Evolutionary conservation across 2,888 invertebrate species (phyloP).

Genomic region (Callosobruchus maculatus): DNA sequence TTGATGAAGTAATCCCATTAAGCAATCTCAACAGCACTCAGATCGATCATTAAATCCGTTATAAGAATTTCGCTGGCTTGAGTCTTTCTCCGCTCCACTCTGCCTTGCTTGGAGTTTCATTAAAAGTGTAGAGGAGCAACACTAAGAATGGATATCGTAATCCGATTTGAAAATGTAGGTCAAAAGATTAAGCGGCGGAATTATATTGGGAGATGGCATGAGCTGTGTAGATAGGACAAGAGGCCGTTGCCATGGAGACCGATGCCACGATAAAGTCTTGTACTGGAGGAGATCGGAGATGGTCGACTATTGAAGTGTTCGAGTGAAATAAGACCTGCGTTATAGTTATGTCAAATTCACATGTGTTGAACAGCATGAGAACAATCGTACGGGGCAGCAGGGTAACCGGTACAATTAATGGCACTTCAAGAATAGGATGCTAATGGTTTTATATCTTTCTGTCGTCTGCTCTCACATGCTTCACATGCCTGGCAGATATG

Average conservation of each 20-base stretch:
- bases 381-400: no score
- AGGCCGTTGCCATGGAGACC: background rate
- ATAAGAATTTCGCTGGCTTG: background rate
- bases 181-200: background rate
- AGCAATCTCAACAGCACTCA: background rate
- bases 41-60: background rate
- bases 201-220: background rate
- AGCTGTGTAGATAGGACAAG: background rate
- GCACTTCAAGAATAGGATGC: no score
- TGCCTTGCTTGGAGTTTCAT: background rate
- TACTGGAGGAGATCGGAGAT: no score
- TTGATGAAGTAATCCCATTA: background rate
- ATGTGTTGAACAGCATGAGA: no score
- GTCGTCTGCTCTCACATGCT: no score
- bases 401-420: no score
- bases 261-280: no score
- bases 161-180: background rate
- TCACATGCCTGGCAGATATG: no score
- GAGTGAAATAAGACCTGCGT: no score
- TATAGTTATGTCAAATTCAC: no score
- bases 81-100: background rate
- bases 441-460: no score
- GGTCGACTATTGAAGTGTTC: no score
- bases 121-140: background rate
- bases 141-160: background rate